Conservation (phyloP, 2,113 vertebrate species). For the Himantopus leucocephalus region DNA sequence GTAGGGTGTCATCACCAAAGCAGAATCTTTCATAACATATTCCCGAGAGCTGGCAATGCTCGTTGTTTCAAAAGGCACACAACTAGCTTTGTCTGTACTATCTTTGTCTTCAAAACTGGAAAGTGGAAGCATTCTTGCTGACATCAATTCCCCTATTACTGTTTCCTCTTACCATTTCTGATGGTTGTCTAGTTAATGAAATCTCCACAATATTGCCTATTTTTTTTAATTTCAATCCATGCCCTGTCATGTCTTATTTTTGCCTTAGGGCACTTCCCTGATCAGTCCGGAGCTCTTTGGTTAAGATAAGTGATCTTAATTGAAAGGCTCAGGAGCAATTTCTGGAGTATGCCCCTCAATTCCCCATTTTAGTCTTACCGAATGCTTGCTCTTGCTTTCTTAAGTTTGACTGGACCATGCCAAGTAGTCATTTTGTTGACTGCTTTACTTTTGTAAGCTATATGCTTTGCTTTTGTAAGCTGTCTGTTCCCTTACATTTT, state of each 20-base stretch:
- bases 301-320: neutral
- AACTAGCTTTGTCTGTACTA: neutral
- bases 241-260: neutral
- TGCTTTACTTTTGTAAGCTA: neutral
- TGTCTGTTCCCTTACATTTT: neutral
- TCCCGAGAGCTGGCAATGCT: neutral
- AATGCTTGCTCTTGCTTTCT: neutral
- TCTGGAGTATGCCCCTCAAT: neutral
- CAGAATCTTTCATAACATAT: neutral
- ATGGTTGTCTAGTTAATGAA: neutral
- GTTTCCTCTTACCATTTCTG: neutral
- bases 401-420: neutral
- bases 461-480: neutral
- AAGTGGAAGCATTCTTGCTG: slow-evolving; percentile 11
- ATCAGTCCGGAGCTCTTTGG: neutral
- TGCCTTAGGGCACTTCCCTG: neutral
- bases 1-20: neutral
- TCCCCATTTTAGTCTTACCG: neutral
- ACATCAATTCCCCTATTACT: neutral
- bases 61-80: neutral
- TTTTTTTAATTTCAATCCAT: neutral
- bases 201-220: neutral
- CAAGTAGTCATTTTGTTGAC: neutral
- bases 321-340: neutral
- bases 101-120: neutral